Base-by-base conservation (phyloP, 1,140 invertebrate species). In the Carcinoscorpius rotundicauda region DNA sequence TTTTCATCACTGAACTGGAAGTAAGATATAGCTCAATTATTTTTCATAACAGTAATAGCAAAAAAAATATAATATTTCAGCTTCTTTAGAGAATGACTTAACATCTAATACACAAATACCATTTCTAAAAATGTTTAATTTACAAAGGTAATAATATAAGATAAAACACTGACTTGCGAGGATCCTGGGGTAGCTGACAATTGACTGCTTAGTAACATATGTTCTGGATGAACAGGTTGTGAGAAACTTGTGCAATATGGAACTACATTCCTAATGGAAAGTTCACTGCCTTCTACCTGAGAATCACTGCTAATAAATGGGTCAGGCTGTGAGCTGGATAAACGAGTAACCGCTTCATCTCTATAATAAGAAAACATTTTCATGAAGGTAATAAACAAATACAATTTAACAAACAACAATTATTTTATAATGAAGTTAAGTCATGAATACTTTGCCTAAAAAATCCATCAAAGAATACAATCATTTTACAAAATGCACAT, bases 161-260 rank as follows among this genome's bases (percentile, higher is more conserved):
- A 29, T 29, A 29, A 56, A 64, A 5, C 51, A 55, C 53, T 55
- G 53, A 55, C n/a, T n/a, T 55, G 53, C 6, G 53, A 8, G 53
- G 6, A 55, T 8, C n/a, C n/a, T 8, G n/a, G 53, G n/a, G 6
- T 55, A 55, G 53, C 53, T 3, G n/a, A 51, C 11, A 86, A 75
- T 78, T 92, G 88, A 6, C 87, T 84, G 64, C 81, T 84, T 3
- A 94, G 76, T 63, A 96, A 78, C 72, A 95, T 81, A 80, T 95
- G 86, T 69, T 93, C 89, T 58, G 88, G 80, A 65, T 86, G 81
- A 50, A 84, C 84, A 3, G 93, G 93, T 75, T 97, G 93, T 4
- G 93, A 96, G 78, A 92, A 94, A 66, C 86, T 87, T 58, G 86
- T 82, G 65, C 49, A 69, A 62, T 69, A 29, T 50, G 8, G 61